These are phyloP conservation scores for Teinopalpus imperialis DNA, from an alignment of 2,888 invertebrate species.

Conservation along the genomic window DNA sequence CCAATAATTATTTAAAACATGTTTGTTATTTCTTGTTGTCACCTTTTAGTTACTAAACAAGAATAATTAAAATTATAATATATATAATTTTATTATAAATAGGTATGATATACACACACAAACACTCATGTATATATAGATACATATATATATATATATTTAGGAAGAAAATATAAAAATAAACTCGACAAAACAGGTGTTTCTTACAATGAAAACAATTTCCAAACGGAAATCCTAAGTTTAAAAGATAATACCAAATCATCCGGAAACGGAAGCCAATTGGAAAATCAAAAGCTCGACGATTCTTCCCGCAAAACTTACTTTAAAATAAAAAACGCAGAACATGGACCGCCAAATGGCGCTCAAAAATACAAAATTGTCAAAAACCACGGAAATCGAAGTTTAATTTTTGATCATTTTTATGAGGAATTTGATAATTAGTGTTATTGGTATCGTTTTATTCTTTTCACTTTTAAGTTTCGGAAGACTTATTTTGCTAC, in stretches of 20 bases:
- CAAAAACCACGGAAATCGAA: conserved; percentile 42
- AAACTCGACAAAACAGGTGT: conserved; percentile 63
- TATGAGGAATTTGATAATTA: conserved; percentile 47
- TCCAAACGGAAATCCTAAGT: conserved; percentile 26
- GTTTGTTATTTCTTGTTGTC: too few relatives aligned
- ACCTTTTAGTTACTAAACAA: too few relatives aligned
- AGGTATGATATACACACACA: too few relatives aligned
- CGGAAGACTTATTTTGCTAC: neutral
- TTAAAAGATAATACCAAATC: conserved; percentile 32
- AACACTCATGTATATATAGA: too few relatives aligned
- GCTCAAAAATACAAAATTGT: conserved; percentile 40
- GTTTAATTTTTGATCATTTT: conserved; percentile 40
- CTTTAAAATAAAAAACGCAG: conserved; percentile 54
- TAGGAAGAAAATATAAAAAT: conserved; percentile 35
- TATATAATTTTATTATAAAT: too few relatives aligned
- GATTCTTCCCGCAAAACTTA: conserved; percentile 23
- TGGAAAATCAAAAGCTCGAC: conserved; percentile 32
- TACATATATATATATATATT: too few relatives aligned
- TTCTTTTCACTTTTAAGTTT: conserved; percentile 19
- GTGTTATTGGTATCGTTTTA: too few relatives aligned
- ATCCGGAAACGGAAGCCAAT: conserved; percentile 31
- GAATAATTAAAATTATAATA: too few relatives aligned
- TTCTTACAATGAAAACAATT: conserved; percentile 30
- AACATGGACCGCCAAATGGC: conserved; percentile 41
- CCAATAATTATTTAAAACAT: too few relatives aligned